These are phyloP conservation scores for Myotis lucifugus DNA, from an alignment of 2,113 vertebrate genomes.

Conservation along the genomic window DNA sequence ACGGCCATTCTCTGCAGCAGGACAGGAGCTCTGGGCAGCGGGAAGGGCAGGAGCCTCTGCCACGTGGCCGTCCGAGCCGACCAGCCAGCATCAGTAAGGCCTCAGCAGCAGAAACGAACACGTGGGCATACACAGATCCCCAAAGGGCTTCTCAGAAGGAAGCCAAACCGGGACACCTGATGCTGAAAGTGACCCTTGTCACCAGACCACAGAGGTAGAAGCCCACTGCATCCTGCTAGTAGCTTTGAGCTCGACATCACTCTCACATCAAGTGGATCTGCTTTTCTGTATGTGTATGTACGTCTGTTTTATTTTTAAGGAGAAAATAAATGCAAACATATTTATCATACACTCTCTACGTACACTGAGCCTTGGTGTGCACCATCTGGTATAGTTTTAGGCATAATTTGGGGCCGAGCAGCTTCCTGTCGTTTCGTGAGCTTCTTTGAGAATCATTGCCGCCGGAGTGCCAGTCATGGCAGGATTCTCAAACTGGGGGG, in stretches of 20 bases:
- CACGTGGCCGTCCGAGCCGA: slow-evolving; percentile 88
- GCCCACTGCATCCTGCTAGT: not conserved
- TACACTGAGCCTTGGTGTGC: not conserved
- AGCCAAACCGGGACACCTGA: slow-evolving; percentile 84
- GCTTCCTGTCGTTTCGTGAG: not conserved
- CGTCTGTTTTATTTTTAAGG: not conserved
- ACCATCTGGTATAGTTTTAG: not conserved
- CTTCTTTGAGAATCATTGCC: not conserved
- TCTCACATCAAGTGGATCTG: not conserved
- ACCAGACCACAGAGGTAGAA: not conserved
- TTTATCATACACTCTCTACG: not conserved
- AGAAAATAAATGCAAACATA: slow-evolving; percentile 53
- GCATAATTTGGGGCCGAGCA: no score
- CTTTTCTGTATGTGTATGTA: not conserved
- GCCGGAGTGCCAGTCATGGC: not conserved
- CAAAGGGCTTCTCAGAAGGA: slow-evolving; percentile 47
- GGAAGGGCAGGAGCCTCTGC: slow-evolving; percentile 87
- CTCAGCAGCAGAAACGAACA: slow-evolving; percentile 73
- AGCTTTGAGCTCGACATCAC: not conserved
- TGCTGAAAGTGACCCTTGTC: slow-evolving; percentile 84
- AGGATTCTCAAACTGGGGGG: not conserved
- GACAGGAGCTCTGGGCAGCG: slow-evolving; percentile 87
- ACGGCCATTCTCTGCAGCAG: slow-evolving; percentile 80
- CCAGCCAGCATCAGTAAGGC: slow-evolving; percentile 86
- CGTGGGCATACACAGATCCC: not conserved